Evolutionary conservation across 2,888 invertebrate genomes (phyloP).

Genomic region (Acrocera orbiculus): DNA sequence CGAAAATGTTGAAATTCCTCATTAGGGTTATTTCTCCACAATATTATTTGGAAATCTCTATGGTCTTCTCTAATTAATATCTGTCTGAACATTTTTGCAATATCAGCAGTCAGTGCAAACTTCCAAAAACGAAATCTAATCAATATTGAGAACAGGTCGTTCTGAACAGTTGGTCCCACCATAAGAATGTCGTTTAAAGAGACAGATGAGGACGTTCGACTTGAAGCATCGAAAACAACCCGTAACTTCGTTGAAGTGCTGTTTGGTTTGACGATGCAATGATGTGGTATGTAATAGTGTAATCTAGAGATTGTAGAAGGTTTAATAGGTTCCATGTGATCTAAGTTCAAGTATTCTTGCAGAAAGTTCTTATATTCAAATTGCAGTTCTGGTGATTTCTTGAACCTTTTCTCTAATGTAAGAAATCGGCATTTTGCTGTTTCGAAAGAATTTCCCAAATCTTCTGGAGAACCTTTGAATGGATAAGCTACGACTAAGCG

Average conservation of each 20-base stretch:
- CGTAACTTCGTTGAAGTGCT: too few species aligned
- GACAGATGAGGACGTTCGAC: too few species aligned
- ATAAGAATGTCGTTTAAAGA: constrained; percentile 3
- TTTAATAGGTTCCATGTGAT: too few species aligned
- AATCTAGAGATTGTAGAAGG: too few species aligned
- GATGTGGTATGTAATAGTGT: too few species aligned
- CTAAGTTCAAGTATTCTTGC: too few species aligned
- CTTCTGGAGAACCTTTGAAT: background rate
- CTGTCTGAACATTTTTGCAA: constrained; percentile 6
- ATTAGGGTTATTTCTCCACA: background rate
- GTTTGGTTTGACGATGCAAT: too few species aligned
- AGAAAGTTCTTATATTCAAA: too few species aligned
- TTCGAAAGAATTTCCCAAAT: background rate
- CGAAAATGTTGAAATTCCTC: constrained; percentile 2
- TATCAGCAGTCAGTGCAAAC: constrained; percentile 12
- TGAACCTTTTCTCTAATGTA: background rate
- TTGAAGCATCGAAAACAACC: too few species aligned
- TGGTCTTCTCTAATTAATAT: background rate
- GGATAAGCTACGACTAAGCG: background rate
- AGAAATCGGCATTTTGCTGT: background rate
- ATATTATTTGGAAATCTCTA: constrained; percentile 5
- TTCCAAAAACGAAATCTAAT: background rate
- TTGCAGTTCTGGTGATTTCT: too few species aligned
- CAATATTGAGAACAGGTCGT: constrained; percentile 1
- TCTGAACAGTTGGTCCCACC: constrained; percentile 3